Percentiles rank a stretch among this genome's conserved stretches.
Evolutionary conservation across 2,113 vertebrate species (phyloP).

Genomic region (Sus scrofa): T2T-Sscrofa CM000824.6:70509501-70510000

Average conservation of each 20-base stretch:
- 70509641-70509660: neutral
- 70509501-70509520: too few species aligned
- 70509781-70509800: neutral
- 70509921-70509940: neutral
- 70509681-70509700: neutral
- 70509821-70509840: neutral
- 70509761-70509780: neutral
- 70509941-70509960: neutral
- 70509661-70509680: neutral
- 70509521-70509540: too few species aligned
- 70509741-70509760: neutral
- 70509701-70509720: neutral
- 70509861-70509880: neutral
- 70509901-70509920: neutral
- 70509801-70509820: neutral
- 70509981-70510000: rapidly evolving
- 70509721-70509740: neutral
- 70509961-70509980: neutral
- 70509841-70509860: neutral
- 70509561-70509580: neutral
- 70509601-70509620: neutral
- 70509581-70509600: neutral
- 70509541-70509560: too few species aligned
- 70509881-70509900: neutral
- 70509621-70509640: neutral